Evolutionary conservation across 2,797 vertebrate genomes (phyloP).

Genomic region (Syndactyla subalaris): DNA sequence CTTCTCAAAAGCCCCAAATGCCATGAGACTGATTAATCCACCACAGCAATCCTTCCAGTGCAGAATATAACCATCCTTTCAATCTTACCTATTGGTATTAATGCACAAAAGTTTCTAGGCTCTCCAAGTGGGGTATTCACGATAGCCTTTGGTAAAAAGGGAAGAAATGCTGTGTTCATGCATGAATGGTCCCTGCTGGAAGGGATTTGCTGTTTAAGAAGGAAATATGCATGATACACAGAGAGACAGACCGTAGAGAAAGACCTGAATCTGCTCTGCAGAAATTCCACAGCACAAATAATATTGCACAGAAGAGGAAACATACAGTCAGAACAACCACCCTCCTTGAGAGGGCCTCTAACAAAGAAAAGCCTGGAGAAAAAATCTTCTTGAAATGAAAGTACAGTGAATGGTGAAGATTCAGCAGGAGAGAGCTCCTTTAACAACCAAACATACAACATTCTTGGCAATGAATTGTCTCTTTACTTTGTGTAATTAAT

Average conservation of each 20-base stretch:
- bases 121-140: background rate
- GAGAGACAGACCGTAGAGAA: background rate
- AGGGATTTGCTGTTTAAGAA: background rate
- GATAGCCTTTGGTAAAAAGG: background rate
- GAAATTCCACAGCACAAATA: background rate
- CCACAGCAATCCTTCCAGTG: background rate
- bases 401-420: background rate
- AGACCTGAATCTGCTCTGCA: background rate
- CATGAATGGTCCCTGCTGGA: background rate
- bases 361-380: background rate
- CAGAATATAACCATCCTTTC: background rate
- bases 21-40: background rate
- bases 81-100: background rate
- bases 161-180: background rate
- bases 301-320: background rate
- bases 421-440: background rate
- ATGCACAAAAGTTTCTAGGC: background rate
- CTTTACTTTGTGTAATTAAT: conserved; percentile 9
- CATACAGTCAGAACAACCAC: background rate
- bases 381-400: background rate
- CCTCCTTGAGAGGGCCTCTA: background rate
- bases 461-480: background rate
- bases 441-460: background rate
- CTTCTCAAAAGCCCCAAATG: background rate
- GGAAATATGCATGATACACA: background rate